phyloP scores from a whole-genome alignment of 2,888 invertebrate genomes.

The Trichogramma evanescens region DNA sequence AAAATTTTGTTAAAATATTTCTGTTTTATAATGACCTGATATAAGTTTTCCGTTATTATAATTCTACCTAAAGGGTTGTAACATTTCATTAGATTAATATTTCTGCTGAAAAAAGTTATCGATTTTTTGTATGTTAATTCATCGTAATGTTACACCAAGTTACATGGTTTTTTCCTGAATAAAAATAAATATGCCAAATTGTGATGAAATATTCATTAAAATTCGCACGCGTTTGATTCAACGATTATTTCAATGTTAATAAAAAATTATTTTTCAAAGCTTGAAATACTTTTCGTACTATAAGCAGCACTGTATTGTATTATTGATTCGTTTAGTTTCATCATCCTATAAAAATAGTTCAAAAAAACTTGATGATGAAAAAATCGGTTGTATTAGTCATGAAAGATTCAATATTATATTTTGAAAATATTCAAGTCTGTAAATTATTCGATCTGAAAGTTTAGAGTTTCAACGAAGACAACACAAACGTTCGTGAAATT shows the following conservation, averaged over 20 bases:
- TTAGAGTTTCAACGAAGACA: neutral
- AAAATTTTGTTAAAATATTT: constrained; percentile 34
- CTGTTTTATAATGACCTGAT: constrained; percentile 38
- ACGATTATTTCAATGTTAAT: no score
- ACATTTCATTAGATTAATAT: constrained; percentile 3
- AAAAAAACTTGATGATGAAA: no score
- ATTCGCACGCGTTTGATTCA: no score
- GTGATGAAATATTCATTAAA: no score
- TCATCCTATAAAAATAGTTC: neutral
- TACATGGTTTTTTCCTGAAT: no score
- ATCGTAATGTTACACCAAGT: no score
- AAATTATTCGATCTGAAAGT: neutral
- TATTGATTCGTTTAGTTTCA: neutral
- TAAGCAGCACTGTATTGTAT: no score
- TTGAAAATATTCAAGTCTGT: neutral
- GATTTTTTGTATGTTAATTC: constrained; percentile 2
- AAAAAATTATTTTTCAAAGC: no score
- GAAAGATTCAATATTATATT: neutral
- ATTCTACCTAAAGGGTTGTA: constrained; percentile 10
- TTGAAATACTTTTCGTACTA: no score
- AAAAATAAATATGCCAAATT: no score
- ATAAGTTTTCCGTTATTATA: constrained; percentile 31
- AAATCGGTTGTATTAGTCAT: no score
- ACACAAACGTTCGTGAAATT: neutral
- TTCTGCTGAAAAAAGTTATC: constrained; percentile 20